Conservation (phyloP, 2,113 vertebrate genomes). For the Misgurnus mizolepis region DNA sequence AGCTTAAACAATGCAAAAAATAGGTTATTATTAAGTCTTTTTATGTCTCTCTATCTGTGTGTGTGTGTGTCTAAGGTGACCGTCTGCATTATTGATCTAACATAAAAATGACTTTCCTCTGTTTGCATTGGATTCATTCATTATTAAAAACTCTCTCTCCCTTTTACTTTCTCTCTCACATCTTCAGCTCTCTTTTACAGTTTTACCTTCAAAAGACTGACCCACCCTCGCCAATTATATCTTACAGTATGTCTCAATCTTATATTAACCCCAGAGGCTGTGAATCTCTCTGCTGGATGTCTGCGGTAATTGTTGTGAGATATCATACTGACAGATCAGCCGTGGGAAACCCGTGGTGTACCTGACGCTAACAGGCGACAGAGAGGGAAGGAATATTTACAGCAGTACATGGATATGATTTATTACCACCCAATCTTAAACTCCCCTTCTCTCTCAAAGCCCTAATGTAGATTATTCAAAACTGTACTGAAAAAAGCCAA, state of each 20-base stretch:
- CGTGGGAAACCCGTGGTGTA: conserved; percentile 1
- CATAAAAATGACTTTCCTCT: conserved; percentile 28
- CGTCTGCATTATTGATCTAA: conserved; percentile 31
- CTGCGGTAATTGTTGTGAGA: conserved; percentile 17
- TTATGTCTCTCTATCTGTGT: background rate
- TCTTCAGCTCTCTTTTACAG: background rate
- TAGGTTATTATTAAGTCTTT: too few species aligned
- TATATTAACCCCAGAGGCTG: background rate
- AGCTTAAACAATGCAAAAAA: too few species aligned
- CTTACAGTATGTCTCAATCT: background rate
- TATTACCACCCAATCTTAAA: conserved; percentile 1
- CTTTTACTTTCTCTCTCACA: background rate
- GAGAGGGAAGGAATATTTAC: background rate
- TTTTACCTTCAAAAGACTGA: background rate
- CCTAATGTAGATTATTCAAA: conserved; percentile 24
- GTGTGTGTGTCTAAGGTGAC: conserved; percentile 3
- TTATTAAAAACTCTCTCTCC: conserved; percentile 11
- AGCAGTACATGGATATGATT: background rate
- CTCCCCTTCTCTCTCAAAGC: background rate
- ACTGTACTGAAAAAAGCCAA: background rate
- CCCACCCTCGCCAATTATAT: background rate
- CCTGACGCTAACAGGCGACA: conserved; percentile 14
- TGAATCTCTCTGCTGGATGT: background rate
- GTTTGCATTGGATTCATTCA: conserved; percentile 27
- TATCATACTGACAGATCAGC: background rate